These are phyloP conservation scores for Psococerastis gibbosa DNA, from an alignment of 2,888 invertebrate genomes.

Conservation along the genomic window DNA sequence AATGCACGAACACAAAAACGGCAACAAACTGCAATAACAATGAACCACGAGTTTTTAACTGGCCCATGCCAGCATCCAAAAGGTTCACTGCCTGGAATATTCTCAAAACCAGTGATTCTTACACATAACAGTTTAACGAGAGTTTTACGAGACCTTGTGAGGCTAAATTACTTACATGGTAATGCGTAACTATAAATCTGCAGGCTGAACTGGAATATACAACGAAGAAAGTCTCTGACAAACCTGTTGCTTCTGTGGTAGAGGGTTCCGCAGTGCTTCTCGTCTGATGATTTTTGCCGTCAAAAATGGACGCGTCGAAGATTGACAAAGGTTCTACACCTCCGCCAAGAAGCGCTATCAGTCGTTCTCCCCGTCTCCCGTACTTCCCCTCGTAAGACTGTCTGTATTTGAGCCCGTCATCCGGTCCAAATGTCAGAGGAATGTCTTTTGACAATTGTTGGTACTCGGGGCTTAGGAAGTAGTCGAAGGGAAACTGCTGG, in stretches of 20 bases:
- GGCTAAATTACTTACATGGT: too few relatives aligned
- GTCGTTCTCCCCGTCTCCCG: slow-evolving; percentile 20
- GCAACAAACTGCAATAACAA: too few relatives aligned
- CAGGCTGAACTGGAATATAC: too few relatives aligned
- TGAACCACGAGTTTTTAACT: too few relatives aligned
- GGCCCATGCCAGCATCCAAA: too few relatives aligned
- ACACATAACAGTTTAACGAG: too few relatives aligned
- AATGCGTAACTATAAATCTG: too few relatives aligned
- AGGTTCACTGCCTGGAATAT: too few relatives aligned
- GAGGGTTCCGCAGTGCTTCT: neutral
- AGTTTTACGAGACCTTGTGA: too few relatives aligned
- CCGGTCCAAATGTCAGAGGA: slow-evolving; percentile 17
- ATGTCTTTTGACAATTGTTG: slow-evolving; percentile 13
- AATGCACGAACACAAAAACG: too few relatives aligned
- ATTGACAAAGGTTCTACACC: neutral
- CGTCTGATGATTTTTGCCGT: neutral
- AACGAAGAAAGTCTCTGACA: too few relatives aligned
- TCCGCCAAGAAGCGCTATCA: slow-evolving; percentile 20
- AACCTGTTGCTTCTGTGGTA: neutral
- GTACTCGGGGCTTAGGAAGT: slow-evolving; percentile 11
- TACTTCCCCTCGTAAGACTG: slow-evolving; percentile 19
- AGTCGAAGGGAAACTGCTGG: slow-evolving; percentile 12
- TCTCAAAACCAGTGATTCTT: too few relatives aligned
- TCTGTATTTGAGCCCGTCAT: slow-evolving; percentile 18
- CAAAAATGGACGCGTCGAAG: neutral